phyloP scores from a whole-genome alignment of 2,888 invertebrate genomes.

The Cryptocephalus primarius region DNA sequence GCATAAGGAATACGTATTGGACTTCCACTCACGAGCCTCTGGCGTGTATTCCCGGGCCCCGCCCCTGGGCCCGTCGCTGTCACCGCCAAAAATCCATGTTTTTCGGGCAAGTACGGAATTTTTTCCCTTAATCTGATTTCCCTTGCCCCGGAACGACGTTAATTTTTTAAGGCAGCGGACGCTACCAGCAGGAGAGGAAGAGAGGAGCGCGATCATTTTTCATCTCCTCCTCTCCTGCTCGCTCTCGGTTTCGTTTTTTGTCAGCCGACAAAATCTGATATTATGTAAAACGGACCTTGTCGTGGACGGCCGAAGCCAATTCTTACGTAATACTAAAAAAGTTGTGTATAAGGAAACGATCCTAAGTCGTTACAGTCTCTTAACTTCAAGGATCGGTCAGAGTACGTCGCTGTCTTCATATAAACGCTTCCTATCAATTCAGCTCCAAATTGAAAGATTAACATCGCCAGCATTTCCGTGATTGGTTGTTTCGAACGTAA shows the following conservation, averaged over 20 bases:
- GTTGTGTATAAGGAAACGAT: too few relatives aligned
- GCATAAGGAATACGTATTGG: too few relatives aligned
- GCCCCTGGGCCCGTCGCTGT: slow-evolving; percentile 10
- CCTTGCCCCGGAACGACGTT: slow-evolving; percentile 11
- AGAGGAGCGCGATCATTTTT: slow-evolving; percentile 8
- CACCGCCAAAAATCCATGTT: slow-evolving; percentile 15
- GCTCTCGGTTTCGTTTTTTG: slow-evolving; percentile 1
- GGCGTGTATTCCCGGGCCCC: neutral
- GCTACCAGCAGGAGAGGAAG: slow-evolving; percentile 9
- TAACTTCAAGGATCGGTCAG: too few relatives aligned
- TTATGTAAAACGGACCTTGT: slow-evolving; percentile 3
- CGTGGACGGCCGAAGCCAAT: too few relatives aligned
- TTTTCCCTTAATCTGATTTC: slow-evolving; percentile 14
- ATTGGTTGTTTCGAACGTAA: too few relatives aligned
- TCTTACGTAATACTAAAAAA: too few relatives aligned
- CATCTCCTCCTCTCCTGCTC: neutral
- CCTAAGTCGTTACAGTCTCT: too few relatives aligned
- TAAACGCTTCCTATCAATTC: too few relatives aligned
- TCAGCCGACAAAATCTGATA: slow-evolving; percentile 4
- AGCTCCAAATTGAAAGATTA: too few relatives aligned
- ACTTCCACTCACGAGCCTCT: too few relatives aligned
- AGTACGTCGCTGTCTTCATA: too few relatives aligned
- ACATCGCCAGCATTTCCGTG: too few relatives aligned
- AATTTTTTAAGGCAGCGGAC: slow-evolving; percentile 12
- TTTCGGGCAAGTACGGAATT: slow-evolving; percentile 13